Evolutionary conservation across 1,140 invertebrate genomes (phyloP).

Genomic region (Dendrolimus kikuchii): DNA sequence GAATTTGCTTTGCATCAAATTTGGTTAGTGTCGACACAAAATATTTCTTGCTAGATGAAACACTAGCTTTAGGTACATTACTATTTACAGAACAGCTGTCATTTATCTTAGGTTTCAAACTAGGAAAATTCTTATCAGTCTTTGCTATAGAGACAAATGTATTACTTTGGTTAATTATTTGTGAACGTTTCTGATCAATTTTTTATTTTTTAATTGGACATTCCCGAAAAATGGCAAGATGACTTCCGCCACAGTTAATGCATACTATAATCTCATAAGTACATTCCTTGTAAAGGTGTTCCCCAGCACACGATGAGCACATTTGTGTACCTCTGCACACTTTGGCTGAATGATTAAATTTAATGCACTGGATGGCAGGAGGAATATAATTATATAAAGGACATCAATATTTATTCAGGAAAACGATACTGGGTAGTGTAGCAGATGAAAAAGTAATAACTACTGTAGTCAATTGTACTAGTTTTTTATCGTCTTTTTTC

Average conservation of each 20-base stretch:
- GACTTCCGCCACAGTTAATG: slow-evolving; percentile 1
- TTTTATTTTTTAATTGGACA: slow-evolving; percentile 1
- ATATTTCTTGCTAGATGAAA: too few relatives aligned
- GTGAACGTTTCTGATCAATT: not conserved
- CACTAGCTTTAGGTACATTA: too few relatives aligned
- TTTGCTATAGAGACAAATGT: not conserved
- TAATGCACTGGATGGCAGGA: slow-evolving; percentile 15
- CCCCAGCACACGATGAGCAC: not conserved
- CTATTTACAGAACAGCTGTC: not conserved
- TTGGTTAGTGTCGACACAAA: too few relatives aligned
- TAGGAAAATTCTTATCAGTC: not conserved
- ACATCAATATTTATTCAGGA: slow-evolving; percentile 12
- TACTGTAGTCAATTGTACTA: slow-evolving; percentile 8
- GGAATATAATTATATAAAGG: slow-evolving; percentile 10
- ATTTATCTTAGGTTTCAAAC: not conserved
- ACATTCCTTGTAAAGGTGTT: slow-evolving; percentile 1
- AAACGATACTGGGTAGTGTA: slow-evolving; percentile 8
- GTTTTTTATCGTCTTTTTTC: slow-evolving; percentile 6
- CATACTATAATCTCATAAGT: not conserved
- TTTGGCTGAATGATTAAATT: slow-evolving; percentile 17
- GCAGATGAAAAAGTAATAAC: slow-evolving; percentile 9
- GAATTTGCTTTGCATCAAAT: too few relatives aligned
- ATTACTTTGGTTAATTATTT: not conserved
- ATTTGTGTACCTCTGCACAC: slow-evolving; percentile 4
- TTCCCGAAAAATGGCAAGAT: not conserved